These are phyloP conservation scores for Epinephelus coioides DNA, from an alignment of 2,797 vertebrate species.

Conservation along the genomic window DNA sequence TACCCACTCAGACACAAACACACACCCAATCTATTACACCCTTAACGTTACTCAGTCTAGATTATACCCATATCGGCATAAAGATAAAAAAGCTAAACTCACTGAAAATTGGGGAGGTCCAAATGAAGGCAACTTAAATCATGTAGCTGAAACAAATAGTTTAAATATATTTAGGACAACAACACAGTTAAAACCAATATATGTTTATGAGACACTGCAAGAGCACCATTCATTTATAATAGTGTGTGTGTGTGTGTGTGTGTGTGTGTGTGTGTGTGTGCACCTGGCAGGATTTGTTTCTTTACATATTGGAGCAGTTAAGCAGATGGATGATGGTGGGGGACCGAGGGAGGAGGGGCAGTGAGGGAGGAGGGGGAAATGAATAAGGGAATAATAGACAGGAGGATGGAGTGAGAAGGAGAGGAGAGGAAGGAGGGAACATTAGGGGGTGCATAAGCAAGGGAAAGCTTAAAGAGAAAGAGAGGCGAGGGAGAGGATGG, in stretches of 20 bases:
- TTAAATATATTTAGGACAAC: not conserved
- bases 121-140: not conserved
- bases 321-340: slow-evolving; percentile 68
- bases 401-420: slow-evolving; percentile 5
- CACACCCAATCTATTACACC: not conserved
- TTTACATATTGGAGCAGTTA: slow-evolving; percentile 31
- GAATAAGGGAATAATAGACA: slow-evolving; percentile 19
- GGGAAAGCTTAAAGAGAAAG: not conserved
- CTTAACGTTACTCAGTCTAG: no score
- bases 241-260: slow-evolving; percentile 6
- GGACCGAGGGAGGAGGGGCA: slow-evolving; percentile 42
- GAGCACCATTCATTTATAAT: no score
- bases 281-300: slow-evolving; percentile 9
- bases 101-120: not conserved
- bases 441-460: not conserved
- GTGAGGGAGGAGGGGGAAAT: slow-evolving; percentile 6
- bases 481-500: not conserved
- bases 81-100: not conserved
- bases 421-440: not conserved
- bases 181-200: no score
- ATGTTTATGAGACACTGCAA: no score
- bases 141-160: not conserved
- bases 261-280: slow-evolving; percentile 23
- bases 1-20: not conserved
- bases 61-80: not conserved